These are phyloP conservation scores for Pseudomyrmex flavicornis DNA, from an alignment of 1,140 invertebrate species.

Conservation along the genomic window DNA sequence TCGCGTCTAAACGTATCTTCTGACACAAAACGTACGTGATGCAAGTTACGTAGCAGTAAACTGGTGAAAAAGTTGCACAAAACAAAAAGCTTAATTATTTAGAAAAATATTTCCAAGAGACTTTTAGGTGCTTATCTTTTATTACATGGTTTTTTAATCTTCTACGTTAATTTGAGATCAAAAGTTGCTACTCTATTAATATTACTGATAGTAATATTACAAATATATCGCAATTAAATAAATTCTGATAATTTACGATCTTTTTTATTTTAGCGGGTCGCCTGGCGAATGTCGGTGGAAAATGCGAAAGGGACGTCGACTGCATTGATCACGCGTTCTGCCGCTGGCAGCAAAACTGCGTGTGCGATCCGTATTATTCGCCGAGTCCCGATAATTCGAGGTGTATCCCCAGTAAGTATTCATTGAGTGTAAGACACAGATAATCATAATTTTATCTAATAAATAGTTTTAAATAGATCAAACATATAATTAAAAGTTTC, in stretches of 20 bases:
- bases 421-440: no score
- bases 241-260: not conserved
- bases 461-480: no score
- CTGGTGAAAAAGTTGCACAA: no score
- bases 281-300: constrained; percentile 23
- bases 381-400: constrained; percentile 59
- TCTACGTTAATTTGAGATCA: not conserved
- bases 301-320: constrained; percentile 67
- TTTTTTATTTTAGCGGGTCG: not conserved
- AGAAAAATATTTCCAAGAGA: no score
- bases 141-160: not conserved
- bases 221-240: no score
- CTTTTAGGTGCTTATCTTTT: not conserved
- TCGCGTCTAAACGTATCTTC: not conserved
- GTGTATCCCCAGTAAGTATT: constrained; percentile 72
- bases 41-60: not conserved
- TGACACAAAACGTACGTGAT: not conserved
- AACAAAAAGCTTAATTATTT: not conserved
- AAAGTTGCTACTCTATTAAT: not conserved
- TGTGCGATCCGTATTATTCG: constrained; percentile 67
- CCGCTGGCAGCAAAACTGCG: constrained; percentile 59
- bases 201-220: not conserved
- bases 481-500: no score
- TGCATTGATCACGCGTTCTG: constrained; percentile 72
- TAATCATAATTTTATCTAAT: no score